These are phyloP conservation scores for Tragulus kanchil DNA, from an alignment of 2,113 vertebrate species.

Conservation along the genomic window DNA sequence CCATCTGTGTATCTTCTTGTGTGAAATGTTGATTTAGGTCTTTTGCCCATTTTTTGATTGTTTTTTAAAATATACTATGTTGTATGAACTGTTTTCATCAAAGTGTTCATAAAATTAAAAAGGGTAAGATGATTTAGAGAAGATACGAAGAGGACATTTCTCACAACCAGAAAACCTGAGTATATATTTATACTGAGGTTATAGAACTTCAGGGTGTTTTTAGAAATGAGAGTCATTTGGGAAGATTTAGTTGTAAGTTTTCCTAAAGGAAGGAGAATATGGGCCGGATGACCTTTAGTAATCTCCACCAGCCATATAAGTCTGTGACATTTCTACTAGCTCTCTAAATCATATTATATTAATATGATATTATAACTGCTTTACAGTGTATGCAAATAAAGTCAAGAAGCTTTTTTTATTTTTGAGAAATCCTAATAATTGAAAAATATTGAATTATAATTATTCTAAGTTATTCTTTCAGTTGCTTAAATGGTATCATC, in stretches of 20 bases:
- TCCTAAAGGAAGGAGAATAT: slow-evolving; percentile 26
- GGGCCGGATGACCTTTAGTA: background rate
- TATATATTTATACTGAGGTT: background rate
- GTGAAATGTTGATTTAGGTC: background rate
- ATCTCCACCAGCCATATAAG: background rate
- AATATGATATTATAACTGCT: background rate
- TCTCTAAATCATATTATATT: slow-evolving; percentile 12
- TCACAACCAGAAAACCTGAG: background rate
- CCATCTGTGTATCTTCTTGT: background rate
- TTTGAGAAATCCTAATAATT: background rate
- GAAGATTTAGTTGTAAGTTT: slow-evolving; percentile 48
- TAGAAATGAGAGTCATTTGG: background rate
- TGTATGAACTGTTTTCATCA: background rate
- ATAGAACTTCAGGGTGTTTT: background rate
- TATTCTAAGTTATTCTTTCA: background rate
- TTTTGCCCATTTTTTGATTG: background rate
- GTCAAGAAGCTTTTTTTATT: background rate
- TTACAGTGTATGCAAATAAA: background rate
- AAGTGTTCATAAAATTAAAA: background rate
- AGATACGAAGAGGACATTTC: background rate
- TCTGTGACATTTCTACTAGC: slow-evolving; percentile 21
- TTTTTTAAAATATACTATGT: too few relatives aligned
- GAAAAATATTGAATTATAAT: background rate
- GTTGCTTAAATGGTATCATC: background rate
- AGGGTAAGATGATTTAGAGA: background rate